Conservation (phyloP, 2,797 vertebrate species). For the Mormyrus proboscirostris region DNA sequence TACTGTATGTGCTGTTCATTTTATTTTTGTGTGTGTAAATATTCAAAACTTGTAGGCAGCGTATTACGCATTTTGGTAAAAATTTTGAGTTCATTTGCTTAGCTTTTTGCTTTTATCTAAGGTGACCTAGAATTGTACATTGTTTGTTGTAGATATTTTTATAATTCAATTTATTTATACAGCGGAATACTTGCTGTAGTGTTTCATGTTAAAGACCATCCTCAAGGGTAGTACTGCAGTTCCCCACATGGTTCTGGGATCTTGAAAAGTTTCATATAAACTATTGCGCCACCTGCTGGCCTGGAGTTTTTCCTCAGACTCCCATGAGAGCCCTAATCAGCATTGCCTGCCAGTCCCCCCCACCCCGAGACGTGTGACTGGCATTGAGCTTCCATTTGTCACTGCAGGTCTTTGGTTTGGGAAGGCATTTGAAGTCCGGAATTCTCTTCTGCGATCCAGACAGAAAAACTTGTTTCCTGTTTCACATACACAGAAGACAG, state of each 20-base stretch:
- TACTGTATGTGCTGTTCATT: not conserved
- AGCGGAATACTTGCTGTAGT: not conserved
- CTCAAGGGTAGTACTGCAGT: not conserved
- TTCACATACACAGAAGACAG: constrained; percentile 4
- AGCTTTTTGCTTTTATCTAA: not conserved
- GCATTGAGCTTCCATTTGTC: constrained; percentile 8
- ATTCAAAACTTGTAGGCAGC: not conserved
- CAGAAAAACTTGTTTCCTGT: not conserved
- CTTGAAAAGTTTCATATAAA: not conserved
- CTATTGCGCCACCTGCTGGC: not conserved
- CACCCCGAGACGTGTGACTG: not conserved
- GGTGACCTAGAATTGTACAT: not conserved
- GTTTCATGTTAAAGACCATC: not conserved
- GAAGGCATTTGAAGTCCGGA: not conserved
- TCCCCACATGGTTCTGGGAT: not conserved
- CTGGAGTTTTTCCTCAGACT: not conserved
- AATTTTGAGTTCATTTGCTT: not conserved
- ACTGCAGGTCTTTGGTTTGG: not conserved
- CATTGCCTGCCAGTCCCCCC: not conserved
- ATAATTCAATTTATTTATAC: not conserved
- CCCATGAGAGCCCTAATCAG: not conserved
- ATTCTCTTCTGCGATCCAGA: not conserved
- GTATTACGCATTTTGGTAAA: not conserved
- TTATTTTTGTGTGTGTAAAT: not conserved
- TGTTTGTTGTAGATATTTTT: constrained; percentile 5